Evolutionary conservation across 2,888 invertebrate genomes (phyloP).

Genomic region (Pammene aurita): DNA sequence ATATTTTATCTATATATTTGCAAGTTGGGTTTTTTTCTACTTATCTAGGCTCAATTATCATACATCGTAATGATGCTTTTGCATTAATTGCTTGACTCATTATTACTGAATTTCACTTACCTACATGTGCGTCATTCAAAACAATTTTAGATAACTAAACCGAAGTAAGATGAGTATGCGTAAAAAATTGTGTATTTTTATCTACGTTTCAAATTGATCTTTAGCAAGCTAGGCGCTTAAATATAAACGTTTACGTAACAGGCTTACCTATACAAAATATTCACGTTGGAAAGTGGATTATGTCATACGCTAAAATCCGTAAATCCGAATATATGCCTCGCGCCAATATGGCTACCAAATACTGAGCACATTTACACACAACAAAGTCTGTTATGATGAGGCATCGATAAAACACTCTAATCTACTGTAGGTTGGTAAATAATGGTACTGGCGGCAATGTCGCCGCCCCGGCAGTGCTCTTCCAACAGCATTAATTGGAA

Average conservation of each 20-base stretch:
- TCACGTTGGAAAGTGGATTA: constrained; percentile 41
- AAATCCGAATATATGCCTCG: constrained; percentile 40
- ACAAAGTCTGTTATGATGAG: constrained; percentile 35
- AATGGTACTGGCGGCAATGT: constrained; percentile 51
- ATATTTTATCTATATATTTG: too few species aligned
- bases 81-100: too few species aligned
- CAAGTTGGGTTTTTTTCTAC: too few species aligned
- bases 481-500: constrained; percentile 73
- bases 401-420: constrained; percentile 36
- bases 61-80: too few species aligned
- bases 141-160: too few species aligned
- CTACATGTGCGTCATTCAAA: too few species aligned
- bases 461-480: constrained; percentile 54
- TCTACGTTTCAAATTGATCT: constrained; percentile 27
- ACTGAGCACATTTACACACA: constrained; percentile 37
- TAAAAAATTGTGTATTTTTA: not conserved
- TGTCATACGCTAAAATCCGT: constrained; percentile 38
- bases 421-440: constrained; percentile 31
- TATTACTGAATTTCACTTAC: too few species aligned
- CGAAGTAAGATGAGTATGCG: too few species aligned
- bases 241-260: constrained; percentile 37
- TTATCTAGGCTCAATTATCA: too few species aligned
- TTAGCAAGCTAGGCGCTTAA: constrained; percentile 20
- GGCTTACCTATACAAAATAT: constrained; percentile 37
- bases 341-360: constrained; percentile 36